These are phyloP conservation scores for Ophion ellenae DNA, from an alignment of 2,888 invertebrate species.

Conservation along the genomic window DNA sequence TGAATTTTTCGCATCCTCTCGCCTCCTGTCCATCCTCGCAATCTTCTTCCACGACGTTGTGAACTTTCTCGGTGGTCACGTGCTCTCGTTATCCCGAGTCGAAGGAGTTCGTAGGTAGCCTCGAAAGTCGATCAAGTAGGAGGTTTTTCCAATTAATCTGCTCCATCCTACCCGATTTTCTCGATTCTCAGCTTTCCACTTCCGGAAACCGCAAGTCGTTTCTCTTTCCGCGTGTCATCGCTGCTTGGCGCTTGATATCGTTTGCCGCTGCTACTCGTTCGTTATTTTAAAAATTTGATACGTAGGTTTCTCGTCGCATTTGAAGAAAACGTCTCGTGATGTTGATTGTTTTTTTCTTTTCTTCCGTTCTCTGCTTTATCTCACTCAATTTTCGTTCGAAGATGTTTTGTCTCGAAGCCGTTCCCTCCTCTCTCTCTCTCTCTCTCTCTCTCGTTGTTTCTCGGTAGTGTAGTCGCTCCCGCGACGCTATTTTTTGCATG, in stretches of 20 bases:
- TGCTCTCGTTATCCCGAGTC: neutral
- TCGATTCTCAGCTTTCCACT: neutral
- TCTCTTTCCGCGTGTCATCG: neutral
- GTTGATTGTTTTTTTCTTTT: slow-evolving; percentile 31
- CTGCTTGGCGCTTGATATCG: slow-evolving; percentile 1
- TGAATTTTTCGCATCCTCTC: neutral
- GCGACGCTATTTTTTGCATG: slow-evolving; percentile 80
- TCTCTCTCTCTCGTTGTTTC: slow-evolving; percentile 44
- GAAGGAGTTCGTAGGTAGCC: neutral
- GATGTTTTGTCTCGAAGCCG: slow-evolving; percentile 82
- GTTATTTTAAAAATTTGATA: slow-evolving; percentile 11
- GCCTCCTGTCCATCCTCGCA: neutral
- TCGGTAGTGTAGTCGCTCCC: slow-evolving; percentile 80
- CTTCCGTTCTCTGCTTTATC: slow-evolving; percentile 7
- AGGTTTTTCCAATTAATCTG: neutral
- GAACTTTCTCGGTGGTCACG: neutral
- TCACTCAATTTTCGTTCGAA: slow-evolving; percentile 75
- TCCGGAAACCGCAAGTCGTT: neutral
- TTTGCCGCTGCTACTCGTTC: slow-evolving; percentile 13
- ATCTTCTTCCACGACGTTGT: neutral
- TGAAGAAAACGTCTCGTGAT: slow-evolving; percentile 27
- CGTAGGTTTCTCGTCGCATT: slow-evolving; percentile 24
- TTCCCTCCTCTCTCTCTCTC: slow-evolving; percentile 63
- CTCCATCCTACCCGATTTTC: neutral
- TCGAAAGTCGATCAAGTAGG: slow-evolving; percentile 24